Conservation (phyloP, 1,140 invertebrate species). For the Anagrus nilaparvatae region DNA sequence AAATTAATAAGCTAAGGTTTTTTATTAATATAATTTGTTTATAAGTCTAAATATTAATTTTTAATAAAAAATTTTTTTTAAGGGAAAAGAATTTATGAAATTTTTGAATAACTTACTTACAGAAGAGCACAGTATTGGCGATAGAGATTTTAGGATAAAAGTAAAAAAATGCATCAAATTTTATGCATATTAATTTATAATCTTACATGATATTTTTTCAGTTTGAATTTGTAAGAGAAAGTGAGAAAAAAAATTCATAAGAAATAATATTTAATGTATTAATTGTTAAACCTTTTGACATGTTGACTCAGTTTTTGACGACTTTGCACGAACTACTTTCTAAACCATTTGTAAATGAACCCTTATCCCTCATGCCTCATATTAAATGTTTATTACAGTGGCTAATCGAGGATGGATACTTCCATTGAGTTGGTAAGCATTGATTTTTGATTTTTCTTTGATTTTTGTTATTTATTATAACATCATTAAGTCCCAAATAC, state of each 20-base stretch:
- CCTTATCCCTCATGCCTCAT: constrained; percentile 58
- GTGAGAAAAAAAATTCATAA: constrained; percentile 40
- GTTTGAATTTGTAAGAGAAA: constrained; percentile 33
- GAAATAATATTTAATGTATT: constrained; percentile 51
- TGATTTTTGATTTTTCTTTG: constrained; percentile 3
- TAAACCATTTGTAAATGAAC: constrained; percentile 56
- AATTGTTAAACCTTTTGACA: constrained; percentile 60
- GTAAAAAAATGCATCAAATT: no score
- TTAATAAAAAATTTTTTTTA: no score
- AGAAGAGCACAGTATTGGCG: constrained; percentile 51
- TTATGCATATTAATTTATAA: constrained; percentile 16
- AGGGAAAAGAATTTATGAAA: neutral
- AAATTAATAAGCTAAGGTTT: constrained; percentile 37
- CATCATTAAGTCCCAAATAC: neutral
- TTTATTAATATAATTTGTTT: no score
- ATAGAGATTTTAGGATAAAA: constrained; percentile 46
- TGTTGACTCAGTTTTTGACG: constrained; percentile 55
- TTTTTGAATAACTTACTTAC: constrained; percentile 38
- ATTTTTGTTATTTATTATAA: no score
- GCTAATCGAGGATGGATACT: constrained; percentile 54
- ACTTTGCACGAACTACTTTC: constrained; percentile 53
- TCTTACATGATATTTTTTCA: no score
- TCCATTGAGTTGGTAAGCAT: constrained; percentile 49
- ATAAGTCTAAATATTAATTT: no score
- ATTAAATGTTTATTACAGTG: constrained; percentile 58